These are phyloP conservation scores for Elgaria multicarinata DNA, from an alignment of 2,113 vertebrate species.

Conservation along the genomic window DNA sequence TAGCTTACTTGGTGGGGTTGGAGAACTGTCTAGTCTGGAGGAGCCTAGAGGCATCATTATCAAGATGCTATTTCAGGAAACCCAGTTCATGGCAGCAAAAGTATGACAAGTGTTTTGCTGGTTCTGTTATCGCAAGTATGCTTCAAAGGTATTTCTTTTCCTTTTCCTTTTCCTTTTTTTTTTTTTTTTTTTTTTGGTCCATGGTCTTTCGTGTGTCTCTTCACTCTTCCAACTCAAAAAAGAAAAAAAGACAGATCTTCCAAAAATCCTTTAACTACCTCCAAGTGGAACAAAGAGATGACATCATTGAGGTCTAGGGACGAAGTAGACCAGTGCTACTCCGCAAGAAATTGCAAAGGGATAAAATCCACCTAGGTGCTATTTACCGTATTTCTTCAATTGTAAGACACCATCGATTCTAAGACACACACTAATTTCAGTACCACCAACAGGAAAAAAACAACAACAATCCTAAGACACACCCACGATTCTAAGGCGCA, in stretches of 20 bases:
- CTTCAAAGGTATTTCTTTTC: conserved; percentile 62
- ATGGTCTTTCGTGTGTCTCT: background rate
- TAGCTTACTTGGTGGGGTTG: conserved; percentile 70
- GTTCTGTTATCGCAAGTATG: conserved; percentile 73
- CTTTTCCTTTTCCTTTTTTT: no score
- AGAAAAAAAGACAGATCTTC: background rate
- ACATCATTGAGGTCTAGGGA: background rate
- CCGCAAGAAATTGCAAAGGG: no score
- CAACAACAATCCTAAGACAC: no score
- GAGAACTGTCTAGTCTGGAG: conserved; percentile 72
- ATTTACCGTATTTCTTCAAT: no score
- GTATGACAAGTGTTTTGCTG: conserved; percentile 74
- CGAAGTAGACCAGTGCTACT: background rate
- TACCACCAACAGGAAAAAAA: no score
- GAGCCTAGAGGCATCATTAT: conserved; percentile 74
- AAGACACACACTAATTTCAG: no score
- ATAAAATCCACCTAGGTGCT: no score
- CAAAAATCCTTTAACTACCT: background rate
- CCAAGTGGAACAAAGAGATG: no score
- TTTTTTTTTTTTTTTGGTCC: no score
- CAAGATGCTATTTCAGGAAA: conserved; percentile 71
- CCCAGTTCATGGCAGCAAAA: conserved; percentile 74
- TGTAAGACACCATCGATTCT: no score
- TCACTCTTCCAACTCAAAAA: rapidly evolving
- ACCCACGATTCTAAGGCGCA: no score